Evolutionary conservation across 2,888 invertebrate genomes (phyloP), one percentile per base, ranked within the genome.

Genomic region (Gymnoscelis rufifasciata): DNA sequence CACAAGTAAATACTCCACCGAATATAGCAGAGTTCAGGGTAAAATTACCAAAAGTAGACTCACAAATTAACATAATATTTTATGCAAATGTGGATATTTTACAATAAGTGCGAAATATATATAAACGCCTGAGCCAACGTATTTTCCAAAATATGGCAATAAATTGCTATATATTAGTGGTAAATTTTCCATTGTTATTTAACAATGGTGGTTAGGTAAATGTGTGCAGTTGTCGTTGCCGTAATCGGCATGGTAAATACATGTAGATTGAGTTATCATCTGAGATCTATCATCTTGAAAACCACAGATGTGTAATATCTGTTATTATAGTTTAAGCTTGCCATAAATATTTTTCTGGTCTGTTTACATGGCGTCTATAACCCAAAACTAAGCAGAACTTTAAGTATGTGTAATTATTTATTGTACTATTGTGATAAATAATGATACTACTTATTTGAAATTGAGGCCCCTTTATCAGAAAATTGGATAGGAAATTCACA

Each of bases 151-250:
- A 33, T 7, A 14, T 15, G 8, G 33, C 8, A 31, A 14, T 10
- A 11, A 10, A 33, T 8, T 1, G 6, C 15, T 15, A 31, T 33
- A 8, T 33, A 31, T 4, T 19, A 29, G 29, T 26, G 31, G 38
- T 27, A 26, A 28, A 40, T 48, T 44, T 26, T 11, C 27, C 24
- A 37, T 49, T 49, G 49, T 44, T 33, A 15, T 41, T 26, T 49
- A 36, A 33, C 27, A 44, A 44, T 44, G 38, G 33, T 39, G 26
- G 36, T 30, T 30, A 39, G 38, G 24, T 39, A 48, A 37, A 49
- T 41, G 41, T 41, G 30, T 43, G 36, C 15, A 14, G 24, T 39
- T 19, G 26, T 8, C 24, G n/a, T 40, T 19, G 26, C 11, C 24
- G n/a, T 40, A 10, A 23, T 40, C 31, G 38, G 13, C 36, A 27